These are phyloP conservation scores for Epizoanthus illoricatus DNA, from an alignment of 92 coral and sea anemone species.

Conservation along the genomic window DNA sequence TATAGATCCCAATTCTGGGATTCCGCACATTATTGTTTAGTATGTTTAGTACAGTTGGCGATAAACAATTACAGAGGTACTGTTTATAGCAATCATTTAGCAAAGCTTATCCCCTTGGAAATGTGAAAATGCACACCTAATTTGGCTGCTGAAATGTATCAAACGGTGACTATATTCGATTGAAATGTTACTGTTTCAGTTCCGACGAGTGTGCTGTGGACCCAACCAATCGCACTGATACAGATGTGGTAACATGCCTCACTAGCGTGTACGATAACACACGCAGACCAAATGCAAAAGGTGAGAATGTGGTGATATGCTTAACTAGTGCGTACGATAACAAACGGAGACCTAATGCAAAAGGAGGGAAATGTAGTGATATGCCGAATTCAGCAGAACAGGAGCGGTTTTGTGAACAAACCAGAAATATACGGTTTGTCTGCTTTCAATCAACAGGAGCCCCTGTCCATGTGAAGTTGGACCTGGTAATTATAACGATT, in stretches of 20 bases:
- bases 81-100: too few species aligned
- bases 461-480: slow-evolving; percentile 5
- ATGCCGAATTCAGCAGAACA: not conserved
- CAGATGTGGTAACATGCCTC: slow-evolving; percentile 39
- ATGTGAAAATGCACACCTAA: too few species aligned
- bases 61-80: too few species aligned
- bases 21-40: too few species aligned
- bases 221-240: slow-evolving; percentile 35
- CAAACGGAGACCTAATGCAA: slow-evolving; percentile 45
- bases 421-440: not conserved
- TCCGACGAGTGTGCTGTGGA: slow-evolving; percentile 6
- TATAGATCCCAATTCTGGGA: too few species aligned
- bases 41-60: too few species aligned
- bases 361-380: slow-evolving; percentile 9
- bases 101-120: too few species aligned
- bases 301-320: slow-evolving; percentile 41
- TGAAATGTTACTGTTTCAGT: slow-evolving; percentile 9
- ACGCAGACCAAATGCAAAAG: slow-evolving; percentile 46
- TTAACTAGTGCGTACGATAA: slow-evolving; percentile 48
- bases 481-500: slow-evolving; percentile 12
- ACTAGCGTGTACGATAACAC: slow-evolving; percentile 48
- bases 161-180: too few species aligned
- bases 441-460: not conserved
- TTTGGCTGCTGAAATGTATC: too few species aligned
- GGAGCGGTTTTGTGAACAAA: not conserved